A percentile compares a stretch with the other conserved stretches of the same genome.
Conservation (phyloP, 1,140 invertebrate species). For the Drosophila cardini region DNA sequence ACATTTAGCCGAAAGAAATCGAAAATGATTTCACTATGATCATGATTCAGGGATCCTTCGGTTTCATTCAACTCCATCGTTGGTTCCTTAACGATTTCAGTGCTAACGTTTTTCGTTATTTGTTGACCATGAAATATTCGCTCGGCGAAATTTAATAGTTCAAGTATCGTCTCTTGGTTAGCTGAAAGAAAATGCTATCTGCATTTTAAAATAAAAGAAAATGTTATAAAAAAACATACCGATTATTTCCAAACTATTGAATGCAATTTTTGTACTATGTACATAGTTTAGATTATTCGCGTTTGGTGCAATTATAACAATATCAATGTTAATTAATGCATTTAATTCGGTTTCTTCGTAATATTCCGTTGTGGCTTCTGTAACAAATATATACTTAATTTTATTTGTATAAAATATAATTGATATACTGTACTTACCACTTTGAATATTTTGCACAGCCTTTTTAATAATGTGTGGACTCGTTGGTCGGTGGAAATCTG, state of each 20-base stretch:
- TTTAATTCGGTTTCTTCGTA: conserved; percentile 87
- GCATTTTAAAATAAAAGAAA: background rate
- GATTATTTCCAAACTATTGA: conserved; percentile 97
- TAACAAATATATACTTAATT: conserved; percentile 11
- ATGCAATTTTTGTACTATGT: conserved; percentile 93
- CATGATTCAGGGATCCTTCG: conserved; percentile 34
- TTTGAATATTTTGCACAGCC: conserved; percentile 75
- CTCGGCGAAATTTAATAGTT: conserved; percentile 94
- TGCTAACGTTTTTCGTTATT: conserved; percentile 70
- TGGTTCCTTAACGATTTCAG: conserved; percentile 24
- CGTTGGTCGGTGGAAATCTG: conserved; percentile 82
- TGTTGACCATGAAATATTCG: conserved; percentile 88
- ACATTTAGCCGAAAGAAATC: conserved; percentile 97
- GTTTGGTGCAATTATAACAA: conserved; percentile 88
- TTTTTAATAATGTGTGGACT: conserved; percentile 80
- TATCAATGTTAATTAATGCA: conserved; percentile 93
- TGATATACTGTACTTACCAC: conserved; percentile 49
- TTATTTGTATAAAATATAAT: background rate
- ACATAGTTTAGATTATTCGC: conserved; percentile 86
- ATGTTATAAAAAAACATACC: conserved; percentile 85
- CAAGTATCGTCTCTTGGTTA: conserved; percentile 97
- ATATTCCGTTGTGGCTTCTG: conserved; percentile 44
- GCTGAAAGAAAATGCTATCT: conserved; percentile 87
- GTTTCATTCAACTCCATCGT: conserved; percentile 17
- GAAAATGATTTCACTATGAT: conserved; percentile 91